Base-by-base conservation (phyloP, 2,113 vertebrate species). In the Oncorhynchus clarkii region DNA sequence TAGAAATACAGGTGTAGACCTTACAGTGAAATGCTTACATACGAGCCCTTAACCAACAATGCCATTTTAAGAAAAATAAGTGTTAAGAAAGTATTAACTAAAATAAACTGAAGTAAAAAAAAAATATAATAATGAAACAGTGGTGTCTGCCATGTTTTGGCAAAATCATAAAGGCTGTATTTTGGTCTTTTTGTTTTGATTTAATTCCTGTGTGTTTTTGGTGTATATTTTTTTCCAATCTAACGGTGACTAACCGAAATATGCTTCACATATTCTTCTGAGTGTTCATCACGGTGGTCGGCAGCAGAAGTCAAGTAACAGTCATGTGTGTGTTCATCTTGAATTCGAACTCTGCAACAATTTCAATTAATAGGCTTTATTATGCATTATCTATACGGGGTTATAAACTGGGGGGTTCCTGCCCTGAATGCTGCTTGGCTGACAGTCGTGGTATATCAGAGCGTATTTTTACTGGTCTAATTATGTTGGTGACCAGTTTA, bases 81-180 rank as follows among this genome's bases (percentile, higher is more conserved):
- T 34, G 34, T 34, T 34, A 8, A 34, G 34, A 34, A 34, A 34
- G 34, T 34, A 34, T 34, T 34, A 34, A 34, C 34, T 34, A 34
- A 34, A 34, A 34, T 34, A 34, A 34, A 34, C 34, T 8, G 34
- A 34, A 34, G 34, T 1, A 7, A 34, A 34, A 34, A 7, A 34
- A 7, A 3, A 27, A 27, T 3, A 34, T 8, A 34, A 34, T 34
- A 34, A 34, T 34, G 34, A 8, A 34, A 26, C n/a, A 70, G n/a
- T 48, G 5, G 22, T 26, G 68, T 48, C 39, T 13, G 45, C n/a
- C 39, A 39, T 49, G 18, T 70, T 22, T 16, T 49, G 45, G 45
- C 68, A 70, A 70, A 70, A 70, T 48, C 68, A 45, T 20, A 51
- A 24, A 70, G 68, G 3, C 68, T 49, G n/a, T 49, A 49, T 48